phyloP scores from a whole-genome alignment of 2,888 invertebrate species.

The Lagria hirta region DNA sequence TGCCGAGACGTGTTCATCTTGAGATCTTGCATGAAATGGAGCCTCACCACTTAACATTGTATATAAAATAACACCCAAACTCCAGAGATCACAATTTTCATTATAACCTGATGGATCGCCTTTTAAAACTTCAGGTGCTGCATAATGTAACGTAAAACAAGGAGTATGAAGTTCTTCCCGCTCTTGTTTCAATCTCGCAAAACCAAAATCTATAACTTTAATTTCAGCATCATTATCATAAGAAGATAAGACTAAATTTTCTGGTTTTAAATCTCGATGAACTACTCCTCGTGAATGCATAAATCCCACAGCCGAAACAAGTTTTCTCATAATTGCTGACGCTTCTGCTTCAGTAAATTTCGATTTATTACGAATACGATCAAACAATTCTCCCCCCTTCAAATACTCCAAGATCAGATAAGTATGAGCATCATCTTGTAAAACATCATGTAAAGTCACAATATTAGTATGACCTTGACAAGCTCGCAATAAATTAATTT shows the following conservation, averaged over 20 bases:
- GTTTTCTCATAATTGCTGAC: constrained; percentile 75
- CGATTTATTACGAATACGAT: constrained; percentile 64
- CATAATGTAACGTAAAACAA: constrained; percentile 92
- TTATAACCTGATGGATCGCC: constrained; percentile 73
- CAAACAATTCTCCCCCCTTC: constrained; percentile 78
- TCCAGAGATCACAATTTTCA: constrained; percentile 94
- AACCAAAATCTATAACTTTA: constrained; percentile 96
- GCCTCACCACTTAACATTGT: constrained; percentile 78
- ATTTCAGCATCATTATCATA: constrained; percentile 60
- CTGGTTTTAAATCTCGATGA: constrained; percentile 94
- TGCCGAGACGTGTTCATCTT: constrained; percentile 71
- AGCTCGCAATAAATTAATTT: constrained; percentile 74
- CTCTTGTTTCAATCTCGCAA: constrained; percentile 75
- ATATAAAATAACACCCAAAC: constrained; percentile 85
- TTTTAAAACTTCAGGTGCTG: constrained; percentile 88
- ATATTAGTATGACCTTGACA: constrained; percentile 91
- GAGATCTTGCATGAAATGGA: constrained; percentile 75
- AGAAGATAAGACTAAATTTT: constrained; percentile 73
- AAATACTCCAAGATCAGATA: constrained; percentile 90
- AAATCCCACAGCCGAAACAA: constrained; percentile 80
- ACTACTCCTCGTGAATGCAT: constrained; percentile 85
- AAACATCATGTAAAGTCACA: constrained; percentile 80
- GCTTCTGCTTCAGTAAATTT: constrained; percentile 78
- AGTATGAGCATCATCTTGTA: constrained; percentile 77
- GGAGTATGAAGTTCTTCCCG: constrained; percentile 72